Evolutionary conservation across 2,113 vertebrate genomes (phyloP).

Genomic region (Percopsis transmontana): DNA sequence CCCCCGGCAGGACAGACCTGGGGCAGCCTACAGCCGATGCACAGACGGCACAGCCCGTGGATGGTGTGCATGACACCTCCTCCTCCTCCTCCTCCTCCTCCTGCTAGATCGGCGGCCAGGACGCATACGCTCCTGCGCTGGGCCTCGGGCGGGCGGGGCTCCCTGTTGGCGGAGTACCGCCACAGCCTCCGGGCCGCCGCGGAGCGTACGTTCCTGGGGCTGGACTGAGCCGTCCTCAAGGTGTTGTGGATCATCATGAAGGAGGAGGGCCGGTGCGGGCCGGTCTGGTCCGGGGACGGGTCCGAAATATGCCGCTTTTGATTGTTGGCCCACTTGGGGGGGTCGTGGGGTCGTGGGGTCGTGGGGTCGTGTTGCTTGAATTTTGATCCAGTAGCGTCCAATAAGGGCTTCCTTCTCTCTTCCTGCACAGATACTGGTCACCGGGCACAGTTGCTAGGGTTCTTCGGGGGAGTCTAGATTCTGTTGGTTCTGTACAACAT

Average conservation of each 20-base stretch:
- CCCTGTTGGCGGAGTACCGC: slow-evolving; percentile 66
- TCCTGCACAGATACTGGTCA: too few relatives aligned
- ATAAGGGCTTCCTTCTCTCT: too few relatives aligned
- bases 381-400: too few relatives aligned
- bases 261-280: not conserved
- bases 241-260: slow-evolving; percentile 72
- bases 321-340: too few relatives aligned
- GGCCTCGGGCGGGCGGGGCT: slow-evolving; percentile 44
- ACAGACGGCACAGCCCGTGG: slow-evolving; percentile 88
- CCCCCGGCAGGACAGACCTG: slow-evolving; percentile 77
- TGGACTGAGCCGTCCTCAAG: slow-evolving; percentile 54
- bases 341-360: too few relatives aligned
- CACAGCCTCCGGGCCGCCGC: slow-evolving; percentile 65
- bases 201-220: slow-evolving; percentile 61
- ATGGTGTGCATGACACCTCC: slow-evolving; percentile 84
- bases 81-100: slow-evolving; percentile 42
- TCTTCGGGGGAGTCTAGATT: too few relatives aligned
- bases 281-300: not conserved
- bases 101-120: slow-evolving; percentile 65
- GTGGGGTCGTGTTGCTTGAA: too few relatives aligned
- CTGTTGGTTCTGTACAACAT: too few relatives aligned
- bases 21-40: slow-evolving; percentile 85
- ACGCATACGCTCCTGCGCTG: slow-evolving; percentile 73
- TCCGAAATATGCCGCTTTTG: too few relatives aligned
- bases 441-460: too few relatives aligned